phyloP scores from a whole-genome alignment of 2,888 invertebrate species.

The Linnaemya tessellans region DNA sequence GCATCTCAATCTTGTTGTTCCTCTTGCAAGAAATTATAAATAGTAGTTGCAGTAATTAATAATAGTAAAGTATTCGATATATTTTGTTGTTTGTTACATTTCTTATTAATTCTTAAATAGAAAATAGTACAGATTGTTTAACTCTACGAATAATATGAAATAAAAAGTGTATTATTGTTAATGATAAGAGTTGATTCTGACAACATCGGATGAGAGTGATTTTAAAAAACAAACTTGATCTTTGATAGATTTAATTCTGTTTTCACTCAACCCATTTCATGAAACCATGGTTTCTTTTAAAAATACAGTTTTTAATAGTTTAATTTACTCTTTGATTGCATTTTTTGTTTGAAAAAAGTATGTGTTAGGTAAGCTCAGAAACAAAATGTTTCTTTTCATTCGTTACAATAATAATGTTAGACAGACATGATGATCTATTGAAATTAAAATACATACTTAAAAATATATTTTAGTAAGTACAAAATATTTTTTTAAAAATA shows the following conservation, averaged over 20 bases:
- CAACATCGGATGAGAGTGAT: constrained; percentile 6
- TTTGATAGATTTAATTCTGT: constrained; percentile 45
- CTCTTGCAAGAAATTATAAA: constrained; percentile 53
- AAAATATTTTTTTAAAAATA: neutral
- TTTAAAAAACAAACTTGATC: constrained; percentile 15
- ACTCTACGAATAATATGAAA: constrained; percentile 41
- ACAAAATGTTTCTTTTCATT: neutral
- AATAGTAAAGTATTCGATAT: constrained; percentile 57
- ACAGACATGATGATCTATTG: neutral
- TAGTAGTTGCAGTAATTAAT: constrained; percentile 59
- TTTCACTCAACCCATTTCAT: constrained; percentile 65
- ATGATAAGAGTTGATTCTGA: constrained; percentile 14
- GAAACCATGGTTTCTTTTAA: constrained; percentile 70
- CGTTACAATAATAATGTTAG: constrained; percentile 1
- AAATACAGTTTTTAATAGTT: constrained; percentile 51
- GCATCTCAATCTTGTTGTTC: constrained; percentile 67
- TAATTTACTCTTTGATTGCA: constrained; percentile 32
- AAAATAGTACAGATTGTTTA: constrained; percentile 58
- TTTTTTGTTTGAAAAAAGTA: constrained; percentile 8
- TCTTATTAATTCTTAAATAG: constrained; percentile 51
- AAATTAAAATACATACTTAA: constrained; percentile 14
- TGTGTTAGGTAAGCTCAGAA: constrained; percentile 52
- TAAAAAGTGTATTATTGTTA: neutral
- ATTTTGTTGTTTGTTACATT: constrained; percentile 43
- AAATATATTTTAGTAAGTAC: neutral